Evolutionary conservation across 2,797 vertebrate species (phyloP).

Genomic region (Paguma larvata): DNA sequence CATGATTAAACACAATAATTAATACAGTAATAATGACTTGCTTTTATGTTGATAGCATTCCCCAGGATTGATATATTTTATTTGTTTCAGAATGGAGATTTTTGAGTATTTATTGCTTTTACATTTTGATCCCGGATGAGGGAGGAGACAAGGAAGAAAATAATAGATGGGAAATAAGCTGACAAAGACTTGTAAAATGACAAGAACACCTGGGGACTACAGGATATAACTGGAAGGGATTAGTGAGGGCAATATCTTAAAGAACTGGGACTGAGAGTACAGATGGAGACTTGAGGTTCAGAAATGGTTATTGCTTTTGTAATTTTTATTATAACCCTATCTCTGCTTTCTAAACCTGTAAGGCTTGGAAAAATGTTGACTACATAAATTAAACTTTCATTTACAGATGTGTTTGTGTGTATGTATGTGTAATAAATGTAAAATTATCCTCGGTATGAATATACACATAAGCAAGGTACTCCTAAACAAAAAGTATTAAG

Average conservation of each 20-base stretch:
- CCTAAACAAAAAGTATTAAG: background rate
- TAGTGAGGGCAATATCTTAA: background rate
- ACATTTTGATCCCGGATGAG: background rate
- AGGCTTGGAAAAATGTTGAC: background rate
- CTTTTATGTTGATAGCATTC: background rate
- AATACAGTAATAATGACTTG: background rate
- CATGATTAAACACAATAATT: background rate
- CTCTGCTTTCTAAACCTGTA: background rate
- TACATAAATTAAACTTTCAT: background rate
- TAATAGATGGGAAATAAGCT: background rate
- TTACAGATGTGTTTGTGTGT: background rate
- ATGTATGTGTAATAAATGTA: background rate
- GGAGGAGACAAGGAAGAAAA: background rate
- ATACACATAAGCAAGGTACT: background rate
- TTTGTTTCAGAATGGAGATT: background rate
- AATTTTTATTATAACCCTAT: background rate
- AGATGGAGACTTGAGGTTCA: background rate
- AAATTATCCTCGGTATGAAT: background rate
- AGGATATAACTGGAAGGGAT: background rate
- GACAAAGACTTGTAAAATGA: background rate
- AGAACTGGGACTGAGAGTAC: background rate
- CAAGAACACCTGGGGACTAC: background rate
- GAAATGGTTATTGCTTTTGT: background rate
- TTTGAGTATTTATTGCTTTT: background rate
- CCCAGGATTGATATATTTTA: background rate